Evolutionary conservation across 2,113 vertebrate genomes (phyloP).

Genomic region (Gambusia holbrooki): DNA sequence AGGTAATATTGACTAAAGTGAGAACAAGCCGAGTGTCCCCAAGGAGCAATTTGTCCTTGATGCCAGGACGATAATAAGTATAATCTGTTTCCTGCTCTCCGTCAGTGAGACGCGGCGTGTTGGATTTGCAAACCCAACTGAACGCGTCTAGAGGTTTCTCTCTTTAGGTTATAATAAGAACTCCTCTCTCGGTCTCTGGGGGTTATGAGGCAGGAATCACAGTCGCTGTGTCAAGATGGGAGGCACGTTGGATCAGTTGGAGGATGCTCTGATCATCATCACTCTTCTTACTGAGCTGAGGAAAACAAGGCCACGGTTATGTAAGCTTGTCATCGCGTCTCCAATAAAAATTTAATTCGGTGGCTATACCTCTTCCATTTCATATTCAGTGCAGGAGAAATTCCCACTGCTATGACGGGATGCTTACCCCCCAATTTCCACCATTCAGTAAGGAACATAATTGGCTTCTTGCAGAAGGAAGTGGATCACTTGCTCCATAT

Average conservation of each 20-base stretch:
- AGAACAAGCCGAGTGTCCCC: conserved; percentile 64
- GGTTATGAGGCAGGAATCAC: conserved; percentile 19
- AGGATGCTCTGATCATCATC: conserved; percentile 56
- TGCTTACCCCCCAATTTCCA: conserved; percentile 12
- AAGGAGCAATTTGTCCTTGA: conserved; percentile 76
- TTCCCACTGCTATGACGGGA: conserved; percentile 15
- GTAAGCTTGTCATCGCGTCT: conserved; percentile 66
- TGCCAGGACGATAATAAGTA: conserved; percentile 62
- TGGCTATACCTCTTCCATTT: conserved; percentile 57
- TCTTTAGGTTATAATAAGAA: conserved; percentile 13
- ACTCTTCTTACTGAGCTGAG: conserved; percentile 57
- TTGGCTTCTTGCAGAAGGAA: conserved; percentile 12
- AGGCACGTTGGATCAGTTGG: conserved; percentile 56
- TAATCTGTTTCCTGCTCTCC: conserved; percentile 58
- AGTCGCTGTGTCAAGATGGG: conserved; percentile 38
- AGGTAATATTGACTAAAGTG: conserved; percentile 76
- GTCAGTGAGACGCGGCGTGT: conserved; percentile 49
- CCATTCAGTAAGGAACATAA: conserved; percentile 21
- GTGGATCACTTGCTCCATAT: background rate
- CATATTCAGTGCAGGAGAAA: conserved; percentile 52
- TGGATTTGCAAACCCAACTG: conserved; percentile 39
- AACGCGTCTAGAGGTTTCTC: conserved; percentile 34
- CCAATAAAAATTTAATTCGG: conserved; percentile 65
- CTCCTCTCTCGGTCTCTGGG: conserved; percentile 27
- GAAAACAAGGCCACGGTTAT: conserved; percentile 72